A percentile compares a stretch with the other conserved stretches of the same genome.
Conservation (phyloP, 1,140 invertebrate species). For the Sarcophaga bullata region DNA sequence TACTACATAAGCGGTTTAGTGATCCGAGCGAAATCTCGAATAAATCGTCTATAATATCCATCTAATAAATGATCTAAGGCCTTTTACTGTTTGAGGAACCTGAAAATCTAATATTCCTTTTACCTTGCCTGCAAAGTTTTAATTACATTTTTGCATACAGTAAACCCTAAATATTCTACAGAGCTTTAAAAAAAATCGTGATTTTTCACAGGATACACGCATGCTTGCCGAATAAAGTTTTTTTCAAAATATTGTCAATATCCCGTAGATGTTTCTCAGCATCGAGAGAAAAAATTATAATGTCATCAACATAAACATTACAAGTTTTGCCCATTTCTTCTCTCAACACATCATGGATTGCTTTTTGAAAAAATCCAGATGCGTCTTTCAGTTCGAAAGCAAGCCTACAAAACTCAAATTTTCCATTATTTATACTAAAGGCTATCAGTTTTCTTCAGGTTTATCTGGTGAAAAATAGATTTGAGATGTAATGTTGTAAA, state of each 20-base stretch:
- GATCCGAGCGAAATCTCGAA: background rate
- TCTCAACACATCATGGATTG: slow-evolving; percentile 39
- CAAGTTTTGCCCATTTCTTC: slow-evolving; percentile 42
- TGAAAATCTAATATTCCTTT: slow-evolving; percentile 45
- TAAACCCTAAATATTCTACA: slow-evolving; percentile 43
- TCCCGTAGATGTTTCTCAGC: background rate
- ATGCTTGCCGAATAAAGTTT: slow-evolving; percentile 28
- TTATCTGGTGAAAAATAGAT: background rate
- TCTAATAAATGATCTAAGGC: background rate
- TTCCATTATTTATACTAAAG: background rate
- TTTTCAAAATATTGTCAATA: background rate
- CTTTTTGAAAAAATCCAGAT: slow-evolving; percentile 38
- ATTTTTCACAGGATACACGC: slow-evolving; percentile 53
- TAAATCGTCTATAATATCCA: slow-evolving; percentile 26
- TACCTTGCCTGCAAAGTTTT: slow-evolving; percentile 47
- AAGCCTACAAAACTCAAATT: too few relatives aligned
- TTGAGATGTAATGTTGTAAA: background rate
- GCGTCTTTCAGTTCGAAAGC: too few relatives aligned
- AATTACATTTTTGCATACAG: slow-evolving; percentile 35
- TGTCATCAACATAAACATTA: slow-evolving; percentile 43
- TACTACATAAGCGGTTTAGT: background rate
- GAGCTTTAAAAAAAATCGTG: slow-evolving; percentile 61
- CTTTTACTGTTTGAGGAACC: background rate
- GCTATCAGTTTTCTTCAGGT: background rate
- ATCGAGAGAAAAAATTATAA: slow-evolving; percentile 39